Conservation (phyloP, 35 echinoderm and acorn worm species). For the Apostichopus parvimensis region DNA sequence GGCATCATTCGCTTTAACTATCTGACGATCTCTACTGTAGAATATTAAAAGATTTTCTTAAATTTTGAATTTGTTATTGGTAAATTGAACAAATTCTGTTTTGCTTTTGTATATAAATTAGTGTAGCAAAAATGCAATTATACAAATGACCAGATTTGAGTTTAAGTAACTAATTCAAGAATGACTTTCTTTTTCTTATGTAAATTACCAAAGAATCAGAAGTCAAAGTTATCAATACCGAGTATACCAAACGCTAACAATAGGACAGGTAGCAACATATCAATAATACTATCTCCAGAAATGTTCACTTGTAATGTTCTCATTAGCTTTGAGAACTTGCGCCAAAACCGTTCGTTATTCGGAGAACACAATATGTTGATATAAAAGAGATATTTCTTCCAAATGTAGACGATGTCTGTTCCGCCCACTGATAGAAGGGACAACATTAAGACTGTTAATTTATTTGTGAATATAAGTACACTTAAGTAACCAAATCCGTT, state of each 20-base stretch:
- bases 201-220: background rate
- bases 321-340: background rate
- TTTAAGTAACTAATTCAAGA: too few species aligned
- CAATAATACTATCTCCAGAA: background rate
- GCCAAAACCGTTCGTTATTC: background rate
- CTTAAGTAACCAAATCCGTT: background rate
- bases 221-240: background rate
- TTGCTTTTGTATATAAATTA: too few species aligned
- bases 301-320: background rate
- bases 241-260: constrained; percentile 10
- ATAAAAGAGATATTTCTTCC: background rate
- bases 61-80: too few species aligned
- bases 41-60: too few species aligned
- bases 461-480: background rate
- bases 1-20: too few species aligned
- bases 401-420: constrained; percentile 16
- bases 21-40: too few species aligned
- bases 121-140: too few species aligned
- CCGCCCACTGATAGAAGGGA: constrained; percentile 6
- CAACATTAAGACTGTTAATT: background rate
- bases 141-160: too few species aligned
- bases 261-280: constrained; percentile 10
- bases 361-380: constrained; percentile 1
- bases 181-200: too few species aligned
- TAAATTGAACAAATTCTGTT: too few species aligned